phyloP scores from a whole-genome alignment of 2,797 vertebrate species.

The Protosalanx chinensis region DNA sequence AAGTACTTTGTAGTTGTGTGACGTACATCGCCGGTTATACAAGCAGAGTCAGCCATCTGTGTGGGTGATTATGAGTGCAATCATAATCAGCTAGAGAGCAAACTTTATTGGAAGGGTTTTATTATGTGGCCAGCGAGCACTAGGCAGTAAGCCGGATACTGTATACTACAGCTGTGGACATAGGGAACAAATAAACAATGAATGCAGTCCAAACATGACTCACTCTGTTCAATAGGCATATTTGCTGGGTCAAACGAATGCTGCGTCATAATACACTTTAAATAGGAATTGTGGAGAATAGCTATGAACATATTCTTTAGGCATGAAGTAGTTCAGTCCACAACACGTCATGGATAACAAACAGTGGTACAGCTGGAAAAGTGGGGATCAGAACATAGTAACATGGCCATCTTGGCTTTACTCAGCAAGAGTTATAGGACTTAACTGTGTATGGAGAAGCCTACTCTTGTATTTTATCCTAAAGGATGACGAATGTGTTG shows the following conservation, averaged over 20 bases:
- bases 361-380: conserved; percentile 5
- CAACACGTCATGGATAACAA: neutral
- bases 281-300: conserved; percentile 2
- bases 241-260: neutral
- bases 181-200: too few species aligned
- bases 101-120: conserved; percentile 24
- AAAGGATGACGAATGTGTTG: conserved; percentile 56
- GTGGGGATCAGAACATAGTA: conserved; percentile 9
- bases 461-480: conserved; percentile 33
- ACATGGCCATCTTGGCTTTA: conserved; percentile 5
- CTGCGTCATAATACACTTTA: neutral
- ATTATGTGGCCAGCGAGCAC: neutral
- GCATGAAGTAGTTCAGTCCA: neutral
- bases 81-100: conserved; percentile 37
- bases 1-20: conserved; percentile 45
- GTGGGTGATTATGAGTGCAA: conserved; percentile 32
- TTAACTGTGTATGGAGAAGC: conserved; percentile 40
- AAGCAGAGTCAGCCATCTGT: conserved; percentile 58
- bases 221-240: too few species aligned
- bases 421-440: conserved; percentile 42
- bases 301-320: neutral
- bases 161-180: too few species aligned
- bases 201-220: too few species aligned
- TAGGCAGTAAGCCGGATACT: neutral
- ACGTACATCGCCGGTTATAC: conserved; percentile 56